A percentile compares a stretch with the other conserved stretches of the same genome.
Conservation (phyloP, 2,797 vertebrate species). For the Hippopotamyrus pictus region DNA sequence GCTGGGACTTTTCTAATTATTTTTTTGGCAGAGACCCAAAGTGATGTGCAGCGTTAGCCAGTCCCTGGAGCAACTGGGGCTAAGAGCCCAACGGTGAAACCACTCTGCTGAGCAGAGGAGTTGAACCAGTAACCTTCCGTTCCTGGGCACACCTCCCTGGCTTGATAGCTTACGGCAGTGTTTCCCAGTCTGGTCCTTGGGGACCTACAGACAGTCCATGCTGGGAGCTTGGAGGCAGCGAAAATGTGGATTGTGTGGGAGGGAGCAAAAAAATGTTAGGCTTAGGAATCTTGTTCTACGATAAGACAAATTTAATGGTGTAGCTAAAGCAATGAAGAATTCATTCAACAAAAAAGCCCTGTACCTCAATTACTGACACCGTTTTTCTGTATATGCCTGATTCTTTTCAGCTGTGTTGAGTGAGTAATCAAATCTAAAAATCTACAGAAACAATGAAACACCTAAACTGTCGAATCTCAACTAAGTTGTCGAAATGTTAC, state of each 20-base stretch:
- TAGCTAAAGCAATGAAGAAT: neutral
- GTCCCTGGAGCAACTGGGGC: neutral
- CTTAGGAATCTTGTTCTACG: neutral
- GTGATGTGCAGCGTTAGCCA: neutral
- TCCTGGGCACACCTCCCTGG: neutral
- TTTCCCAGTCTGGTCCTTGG: neutral
- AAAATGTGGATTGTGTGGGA: neutral
- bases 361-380: neutral
- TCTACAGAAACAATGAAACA: neutral
- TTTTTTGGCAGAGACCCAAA: neutral
- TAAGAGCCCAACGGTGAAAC: neutral
- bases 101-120: neutral
- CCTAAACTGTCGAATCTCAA: neutral
- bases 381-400: neutral
- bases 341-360: neutral
- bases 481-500: neutral
- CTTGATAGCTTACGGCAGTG: neutral
- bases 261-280: neutral
- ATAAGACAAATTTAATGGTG: neutral
- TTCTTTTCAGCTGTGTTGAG: neutral
- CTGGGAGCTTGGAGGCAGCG: neutral
- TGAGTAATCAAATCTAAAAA: neutral
- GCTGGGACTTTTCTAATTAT: neutral
- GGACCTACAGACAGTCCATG: neutral
- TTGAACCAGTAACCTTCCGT: neutral